Base-by-base conservation (phyloP, 2,113 vertebrate genomes). In the Anarhynchus alexandrinus region DNA sequence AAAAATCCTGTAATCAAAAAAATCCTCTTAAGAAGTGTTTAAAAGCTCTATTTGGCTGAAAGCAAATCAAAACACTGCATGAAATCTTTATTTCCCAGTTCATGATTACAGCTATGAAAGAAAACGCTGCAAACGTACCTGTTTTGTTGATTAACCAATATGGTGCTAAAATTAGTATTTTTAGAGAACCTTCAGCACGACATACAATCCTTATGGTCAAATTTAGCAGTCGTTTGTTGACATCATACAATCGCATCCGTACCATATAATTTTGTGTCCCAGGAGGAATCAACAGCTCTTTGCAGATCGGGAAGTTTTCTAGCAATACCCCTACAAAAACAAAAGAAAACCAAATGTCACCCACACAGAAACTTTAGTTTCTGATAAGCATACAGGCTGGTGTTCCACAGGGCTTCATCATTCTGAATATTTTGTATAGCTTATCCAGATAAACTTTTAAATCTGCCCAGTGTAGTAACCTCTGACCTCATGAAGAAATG, bases 131-230 rank as follows among this genome's bases (percentile, higher is more conserved):
- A 7, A 36, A 69, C 32, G 13, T 91, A 99, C 99, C 99, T 51
- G 99, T 99, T 97, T 99, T 99, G 97, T 99, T 99, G 92, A 99
- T 98, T 10, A 99, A 98, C 99, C 99, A 99, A 54, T 99, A 99
- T 0, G 99, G 99, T 25, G 99, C 98, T 26, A 98, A 99, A 67
- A 99, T 99, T 1, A 99, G 98, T 91, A 99, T 99, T 97, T 99
- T 99, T 3, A 99, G 97, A 8, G 99, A 99, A 2, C 99, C 99
- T 59, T 99, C 99, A 9, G 99, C 99, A 13, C 99, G 97, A 80
- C 99, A 99, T 22, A 99, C 95, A 15, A 99, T 99, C 34, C 99
- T 98, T 61, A 99, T 99, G 70, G 99, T 99, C 58, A 99, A 98
- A 38, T 99, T 99, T 1, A 99, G 97, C 92, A 99, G 99, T 1